Evolutionary conservation across 2,797 vertebrate species (phyloP).

Genomic region (Mus caroli): DNA sequence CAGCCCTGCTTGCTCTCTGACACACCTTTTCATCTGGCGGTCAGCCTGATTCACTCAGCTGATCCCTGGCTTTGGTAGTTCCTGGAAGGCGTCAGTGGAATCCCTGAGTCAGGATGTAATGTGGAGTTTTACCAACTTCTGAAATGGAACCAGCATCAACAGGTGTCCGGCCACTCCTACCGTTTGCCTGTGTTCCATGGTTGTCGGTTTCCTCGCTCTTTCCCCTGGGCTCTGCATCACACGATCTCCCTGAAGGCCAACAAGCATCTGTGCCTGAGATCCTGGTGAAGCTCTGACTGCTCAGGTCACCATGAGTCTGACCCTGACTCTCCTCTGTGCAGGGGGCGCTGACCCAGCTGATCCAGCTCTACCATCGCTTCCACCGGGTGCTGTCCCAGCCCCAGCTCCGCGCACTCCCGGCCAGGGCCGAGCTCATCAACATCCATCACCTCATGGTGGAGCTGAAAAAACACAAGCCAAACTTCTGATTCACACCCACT

Average conservation of each 20-base stretch:
- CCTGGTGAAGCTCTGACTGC: background rate
- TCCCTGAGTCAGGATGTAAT: conserved; percentile 88
- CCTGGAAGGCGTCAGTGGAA: conserved; percentile 90
- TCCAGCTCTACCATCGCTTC: too few species aligned
- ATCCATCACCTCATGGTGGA: too few species aligned
- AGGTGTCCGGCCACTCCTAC: conserved; percentile 86
- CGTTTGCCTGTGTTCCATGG: background rate
- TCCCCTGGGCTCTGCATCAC: background rate
- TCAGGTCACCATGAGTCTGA: background rate
- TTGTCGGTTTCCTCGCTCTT: background rate
- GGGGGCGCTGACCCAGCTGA: too few species aligned
- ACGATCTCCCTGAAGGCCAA: background rate
- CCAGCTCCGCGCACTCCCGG: too few species aligned
- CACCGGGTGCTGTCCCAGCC: too few species aligned
- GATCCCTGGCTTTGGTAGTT: conserved; percentile 93
- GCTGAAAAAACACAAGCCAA: too few species aligned
- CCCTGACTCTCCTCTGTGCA: conserved; percentile 68
- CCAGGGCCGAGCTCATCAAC: too few species aligned
- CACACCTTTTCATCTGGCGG: too few species aligned
- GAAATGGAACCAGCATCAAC: conserved; percentile 96
- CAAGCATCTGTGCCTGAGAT: background rate
- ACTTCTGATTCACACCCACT: too few species aligned
- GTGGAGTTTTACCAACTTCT: conserved; percentile 97
- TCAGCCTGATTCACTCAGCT: conserved; percentile 94
- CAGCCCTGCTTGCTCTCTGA: too few species aligned